Base-by-base conservation (phyloP, 2,888 invertebrate species). In the Drosophila demipolita region DNA sequence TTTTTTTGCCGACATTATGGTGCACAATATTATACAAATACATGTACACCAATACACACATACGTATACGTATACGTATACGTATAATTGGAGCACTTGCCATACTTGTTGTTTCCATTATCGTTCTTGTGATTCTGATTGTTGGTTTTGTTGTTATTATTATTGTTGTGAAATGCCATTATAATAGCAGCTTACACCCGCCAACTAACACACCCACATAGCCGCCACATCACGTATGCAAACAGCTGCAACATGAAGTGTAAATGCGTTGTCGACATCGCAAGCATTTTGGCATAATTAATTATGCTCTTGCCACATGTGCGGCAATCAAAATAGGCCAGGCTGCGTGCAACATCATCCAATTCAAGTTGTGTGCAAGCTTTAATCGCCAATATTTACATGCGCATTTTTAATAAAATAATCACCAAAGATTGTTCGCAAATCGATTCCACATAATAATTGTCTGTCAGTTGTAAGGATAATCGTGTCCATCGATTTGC, bases 181-280 rank as follows among this genome's bases (percentile, higher is more conserved):
- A 42, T 35, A 35, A 50, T 17, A 40, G 32, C 23, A 33, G 35
- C 26, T 35, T 23, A 12, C 32, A 32, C 33, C 40, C 52, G 12
- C 33, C 32, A n/a, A 12, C 40, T 33, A 40, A 20, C 36, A 50
- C 59, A 29, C 52, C 26, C 49, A 32, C 45, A 49, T 23, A 12
- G n/a, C 48, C 45, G 12, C 20, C 54, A 33, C 48, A 70, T 55
- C 61, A 65, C 64, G 63, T 57, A 74, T 67, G 69, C 69, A 75
- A 75, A 64, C 68, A 64, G 63, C 55, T 64, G 73, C 40, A 58
- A 58, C 74, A 65, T 69, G 64, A 63, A 67, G 67, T 55, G 67
- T 35, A 73, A 65, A 73, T 64, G 55, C 59, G 11, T 42, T 40
- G 48, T n/a, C 32, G 23, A 48, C 45, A 9, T 33, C 38, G 48